Evolutionary conservation across 2,888 invertebrate genomes (phyloP), one percentile per base, ranked within the genome.

Genomic region (Thysanoteuthis rhombus): DNA sequence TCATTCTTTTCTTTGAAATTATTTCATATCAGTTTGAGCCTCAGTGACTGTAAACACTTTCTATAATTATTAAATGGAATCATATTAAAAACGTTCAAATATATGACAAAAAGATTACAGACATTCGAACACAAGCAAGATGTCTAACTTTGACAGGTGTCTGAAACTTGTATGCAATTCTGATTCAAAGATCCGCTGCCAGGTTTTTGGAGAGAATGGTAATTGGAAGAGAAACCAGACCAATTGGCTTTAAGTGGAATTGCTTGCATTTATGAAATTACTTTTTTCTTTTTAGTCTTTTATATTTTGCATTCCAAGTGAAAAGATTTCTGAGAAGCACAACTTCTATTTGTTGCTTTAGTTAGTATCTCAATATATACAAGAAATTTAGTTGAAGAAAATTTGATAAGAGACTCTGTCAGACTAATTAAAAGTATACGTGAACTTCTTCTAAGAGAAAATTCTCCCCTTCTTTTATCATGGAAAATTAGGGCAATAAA

Each of bases 81-180:
- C 75, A 10, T 75, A 75, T 75, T n/a, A 75, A 36, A n/a, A 75
- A 75, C 36, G n/a, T 75, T 75, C 16, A 75, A 75, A 75, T n/a
- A 75, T 75, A n/a, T 75, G 75, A n/a, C 75, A 75, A 75, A 36
- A 75, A 75, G 75, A 75, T 75, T 75, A 52, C 25, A 10, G 36
- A 75, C 75, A 75, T 75, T n/a, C 12, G 75, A 75, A 75, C 75
- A 75, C 36, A 75, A 75, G 75, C 12, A 36, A n/a, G n/a, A 12
- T 75, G 75, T 75, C 75, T 75, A n/a, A 75, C 75, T 75, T 75
- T 75, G 75, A 75, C 75, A 75, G 75, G 75, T 75, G 75, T 75
- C 75, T 75, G 75, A 36, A 75, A 75, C 36, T 75, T 75, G n/a
- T 8, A 75, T 75, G 75, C n/a, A n/a, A 36, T n/a, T 75, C n/a